These are phyloP conservation scores for Drymodes brunneopygia DNA, from an alignment of 2,113 vertebrate species.

Conservation along the genomic window DNA sequence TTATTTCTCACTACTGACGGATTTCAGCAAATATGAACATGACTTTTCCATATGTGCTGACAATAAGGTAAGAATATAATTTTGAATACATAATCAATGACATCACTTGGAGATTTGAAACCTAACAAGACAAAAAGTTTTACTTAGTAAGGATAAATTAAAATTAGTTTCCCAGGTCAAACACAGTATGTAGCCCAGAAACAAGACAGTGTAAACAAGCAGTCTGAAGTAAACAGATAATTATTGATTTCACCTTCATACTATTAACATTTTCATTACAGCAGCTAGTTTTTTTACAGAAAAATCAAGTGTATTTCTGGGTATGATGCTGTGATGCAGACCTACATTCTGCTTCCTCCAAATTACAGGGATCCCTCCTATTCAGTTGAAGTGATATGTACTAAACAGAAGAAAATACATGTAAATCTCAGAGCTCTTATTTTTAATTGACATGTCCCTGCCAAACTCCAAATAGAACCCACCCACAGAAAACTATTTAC, in stretches of 20 bases:
- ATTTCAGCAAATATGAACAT: background rate
- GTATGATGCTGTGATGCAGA: background rate
- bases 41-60: background rate
- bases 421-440: background rate
- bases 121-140: background rate
- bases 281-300: background rate
- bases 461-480: background rate
- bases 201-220: background rate
- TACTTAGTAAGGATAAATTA: background rate
- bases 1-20: background rate
- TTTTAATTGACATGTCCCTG: background rate
- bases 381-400: background rate
- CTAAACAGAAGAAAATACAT: background rate
- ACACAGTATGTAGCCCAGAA: background rate
- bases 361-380: background rate
- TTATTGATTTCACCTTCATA: background rate
- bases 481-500: background rate
- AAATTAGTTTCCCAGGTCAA: background rate
- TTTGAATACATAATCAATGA: background rate
- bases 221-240: background rate
- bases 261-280: background rate
- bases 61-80: background rate
- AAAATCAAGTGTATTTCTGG: background rate
- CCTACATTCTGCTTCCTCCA: background rate
- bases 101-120: background rate